Base-by-base conservation (phyloP, 1,140 invertebrate species). In the Callitettix versicolor region DNA sequence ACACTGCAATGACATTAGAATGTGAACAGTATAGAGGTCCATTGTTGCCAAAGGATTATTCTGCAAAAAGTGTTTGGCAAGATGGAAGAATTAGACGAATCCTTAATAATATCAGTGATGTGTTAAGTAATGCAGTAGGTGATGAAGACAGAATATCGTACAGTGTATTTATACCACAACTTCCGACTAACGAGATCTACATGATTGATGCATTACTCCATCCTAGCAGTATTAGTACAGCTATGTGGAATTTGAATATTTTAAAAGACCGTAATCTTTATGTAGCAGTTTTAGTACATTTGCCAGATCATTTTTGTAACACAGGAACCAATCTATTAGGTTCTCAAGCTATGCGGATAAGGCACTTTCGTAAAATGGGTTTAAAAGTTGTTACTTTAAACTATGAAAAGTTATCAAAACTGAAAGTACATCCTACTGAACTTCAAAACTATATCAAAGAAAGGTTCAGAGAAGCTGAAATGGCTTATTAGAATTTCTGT, bases 261-360 rank as follows among this genome's bases (percentile, higher is more conserved):
- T 40, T 57, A 24, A 56, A 52, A 47, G 47, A 53, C 17, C 68
- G 63, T 60, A 72, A 75, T 64, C 55, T 70, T 20, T 73, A 71
- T 60, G 72, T 71, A 34, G 79, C 75, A 2, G 59, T 85, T 55
- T 65, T 85, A 22, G 74, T 86, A 48, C 72, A 82, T 66, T 65
- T 82, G 20, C 82, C 81, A 15, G 79, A 85, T 59, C 76, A 84
- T 68, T 85, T 76, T 66, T 80, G 78, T 64, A 69, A 69, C 38
- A 71, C 75, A 50, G 70, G 67, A 43, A 65, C 70, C 36, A 60
- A 69, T 46, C 64, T 86, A 18, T 75, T 79, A 59, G 83, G 83
- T 0, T 73, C 77, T 33, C 80, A 84, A 67, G 62, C 70, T 0
- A 79, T 84, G 76, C 78, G 75, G 57, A 76, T 73, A 50, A 73